phyloP scores from a whole-genome alignment of 2,797 vertebrate genomes.

The Trichosurus vulpecula region DNA sequence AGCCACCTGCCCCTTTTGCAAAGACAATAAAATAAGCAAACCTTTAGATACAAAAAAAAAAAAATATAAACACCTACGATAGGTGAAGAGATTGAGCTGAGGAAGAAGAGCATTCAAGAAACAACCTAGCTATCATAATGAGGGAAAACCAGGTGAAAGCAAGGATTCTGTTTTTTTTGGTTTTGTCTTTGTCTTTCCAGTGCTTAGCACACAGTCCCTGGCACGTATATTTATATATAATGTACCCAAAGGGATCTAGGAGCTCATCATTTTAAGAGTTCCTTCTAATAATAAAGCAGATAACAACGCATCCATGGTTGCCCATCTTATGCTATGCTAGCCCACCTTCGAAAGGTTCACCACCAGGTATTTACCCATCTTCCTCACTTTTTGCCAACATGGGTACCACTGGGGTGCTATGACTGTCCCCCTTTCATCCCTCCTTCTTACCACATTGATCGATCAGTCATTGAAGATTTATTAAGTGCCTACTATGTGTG shows the following conservation, averaged over 20 bases:
- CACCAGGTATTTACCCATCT: neutral
- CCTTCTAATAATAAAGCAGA: neutral
- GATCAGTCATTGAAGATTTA: conserved; percentile 28
- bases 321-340: neutral
- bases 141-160: neutral
- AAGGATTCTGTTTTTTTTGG: neutral
- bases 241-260: neutral
- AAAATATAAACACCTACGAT: too few relatives aligned
- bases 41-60: neutral
- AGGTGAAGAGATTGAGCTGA: neutral
- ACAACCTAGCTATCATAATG: neutral
- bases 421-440: neutral
- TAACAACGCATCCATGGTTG: neutral
- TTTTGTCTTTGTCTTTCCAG: neutral
- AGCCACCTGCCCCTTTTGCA: neutral
- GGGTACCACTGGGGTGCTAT: neutral
- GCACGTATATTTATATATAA: neutral
- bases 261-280: neutral
- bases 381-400: neutral
- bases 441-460: neutral
- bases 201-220: neutral
- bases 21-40: neutral
- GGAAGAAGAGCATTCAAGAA: neutral
- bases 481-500: neutral
- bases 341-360: neutral